Conservation (phyloP, 2,888 invertebrate genomes). For the Lepidonotus clava region DNA sequence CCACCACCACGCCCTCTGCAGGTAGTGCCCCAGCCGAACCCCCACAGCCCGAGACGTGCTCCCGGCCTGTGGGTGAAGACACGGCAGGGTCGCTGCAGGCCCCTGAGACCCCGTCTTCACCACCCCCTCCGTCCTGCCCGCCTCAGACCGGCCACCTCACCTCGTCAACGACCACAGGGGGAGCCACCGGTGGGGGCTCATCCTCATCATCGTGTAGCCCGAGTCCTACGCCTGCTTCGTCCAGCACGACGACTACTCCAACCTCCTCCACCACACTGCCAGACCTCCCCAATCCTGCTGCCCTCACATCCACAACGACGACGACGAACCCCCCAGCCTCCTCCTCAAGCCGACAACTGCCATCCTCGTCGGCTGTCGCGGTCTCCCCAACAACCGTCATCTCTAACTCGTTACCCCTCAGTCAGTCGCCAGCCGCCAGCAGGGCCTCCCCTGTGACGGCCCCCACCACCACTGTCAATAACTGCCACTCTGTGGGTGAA, state of each 20-base stretch:
- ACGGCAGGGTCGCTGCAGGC: not conserved
- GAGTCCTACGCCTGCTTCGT: not conserved
- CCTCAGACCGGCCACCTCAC: not conserved
- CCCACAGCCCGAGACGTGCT: not conserved
- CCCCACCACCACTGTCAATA: not conserved
- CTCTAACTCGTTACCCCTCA: not conserved
- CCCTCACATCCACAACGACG: not conserved
- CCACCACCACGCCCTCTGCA: not conserved
- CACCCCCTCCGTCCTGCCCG: not conserved
- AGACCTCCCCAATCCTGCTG: not conserved
- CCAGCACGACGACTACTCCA: not conserved
- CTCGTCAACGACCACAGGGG: not conserved
- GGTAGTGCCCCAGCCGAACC: not conserved
- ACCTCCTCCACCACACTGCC: not conserved
- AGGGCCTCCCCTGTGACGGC: not conserved
- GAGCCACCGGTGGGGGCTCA: too few species aligned
- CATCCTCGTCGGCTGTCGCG: not conserved
- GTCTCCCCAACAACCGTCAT: not conserved
- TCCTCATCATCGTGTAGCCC: not conserved
- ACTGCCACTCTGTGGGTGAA: constrained; percentile 9
- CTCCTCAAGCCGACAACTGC: not conserved
- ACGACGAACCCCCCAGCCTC: too few species aligned
- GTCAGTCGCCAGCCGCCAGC: not conserved
- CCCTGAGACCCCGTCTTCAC: not conserved
- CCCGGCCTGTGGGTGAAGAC: not conserved